Base-by-base conservation (phyloP, 2,797 vertebrate genomes). In the Pelobates cultripes region DNA sequence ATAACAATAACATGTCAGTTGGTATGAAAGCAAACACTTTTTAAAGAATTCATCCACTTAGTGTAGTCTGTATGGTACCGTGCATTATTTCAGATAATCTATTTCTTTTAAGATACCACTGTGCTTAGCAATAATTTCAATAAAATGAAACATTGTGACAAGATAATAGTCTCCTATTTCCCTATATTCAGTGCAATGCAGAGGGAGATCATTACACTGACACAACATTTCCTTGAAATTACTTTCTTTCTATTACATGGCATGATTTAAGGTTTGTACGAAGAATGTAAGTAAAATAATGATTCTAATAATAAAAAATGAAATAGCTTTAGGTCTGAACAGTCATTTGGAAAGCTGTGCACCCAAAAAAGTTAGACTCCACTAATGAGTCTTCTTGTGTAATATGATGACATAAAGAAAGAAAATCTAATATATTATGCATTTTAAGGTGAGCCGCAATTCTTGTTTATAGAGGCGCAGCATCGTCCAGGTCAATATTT, bases 141-240 rank as follows among this genome's bases (percentile, higher is more conserved):
- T 84, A 76, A 79, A 79, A 75, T 84, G 82, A 79, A 84, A 84
- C 82, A 84, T 79, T 74, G 72, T 84, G 82, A 84, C 82, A 84
- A 84, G 82, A 84, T 84, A 84, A 84, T 84, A 84, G 82, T 75
- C 73, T 84, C 70, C 72, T 47, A 84, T 79, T 84, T 84, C 77
- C 73, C 82, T 79, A 84, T 84, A 75, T 84, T 75, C 73, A 75
- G 55, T 75, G 82, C 53, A 61, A 74, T 84, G 57, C 70, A 70
- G 77, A 66, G 60, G 68, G 77, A 84, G 82, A 84, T 84, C 82
- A 84, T 84, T 79, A 75, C 72, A 66, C 77, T 84, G 77, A 79
- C 77, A 84, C 77, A 84, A 84, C 82, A 84, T 71, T 75, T 84
- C 67, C 77, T 79, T 79, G 67, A 76, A 84, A 84, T 79, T 79